Evolutionary conservation across 2,797 vertebrate genomes (phyloP).

Genomic region (Girardinus metallicus): DNA sequence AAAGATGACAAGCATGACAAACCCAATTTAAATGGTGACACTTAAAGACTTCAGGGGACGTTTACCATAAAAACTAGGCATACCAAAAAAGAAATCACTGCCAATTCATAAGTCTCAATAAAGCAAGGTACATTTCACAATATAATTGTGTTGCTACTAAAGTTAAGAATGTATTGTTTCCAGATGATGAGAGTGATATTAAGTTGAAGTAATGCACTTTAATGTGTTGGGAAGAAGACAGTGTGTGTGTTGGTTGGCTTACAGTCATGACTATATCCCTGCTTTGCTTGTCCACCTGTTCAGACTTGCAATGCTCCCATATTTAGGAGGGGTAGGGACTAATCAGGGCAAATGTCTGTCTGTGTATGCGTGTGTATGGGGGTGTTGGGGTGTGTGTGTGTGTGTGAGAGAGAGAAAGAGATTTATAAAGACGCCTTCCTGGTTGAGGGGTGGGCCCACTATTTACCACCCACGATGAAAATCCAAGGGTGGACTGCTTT

Average conservation of each 20-base stretch:
- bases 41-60: not conserved
- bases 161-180: not conserved
- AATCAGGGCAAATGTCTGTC: constrained; percentile 48
- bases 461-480: constrained; percentile 76
- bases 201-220: constrained; percentile 9
- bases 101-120: not conserved
- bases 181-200: not conserved
- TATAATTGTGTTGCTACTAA: not conserved
- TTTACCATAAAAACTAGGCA: not conserved
- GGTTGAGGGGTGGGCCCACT: constrained; percentile 40
- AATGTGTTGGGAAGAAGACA: constrained; percentile 4
- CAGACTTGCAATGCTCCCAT: constrained; percentile 70
- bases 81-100: too few relatives aligned
- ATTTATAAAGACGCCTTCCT: constrained; percentile 64
- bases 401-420: constrained; percentile 14
- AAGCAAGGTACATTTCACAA: not conserved
- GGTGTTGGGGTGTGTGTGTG: constrained; percentile 24
- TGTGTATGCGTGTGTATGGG: constrained; percentile 26
- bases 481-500: constrained; percentile 36
- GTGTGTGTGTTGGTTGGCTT: constrained; percentile 33
- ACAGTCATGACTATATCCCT: constrained; percentile 46
- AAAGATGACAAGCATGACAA: not conserved
- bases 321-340: constrained; percentile 46
- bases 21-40: not conserved
- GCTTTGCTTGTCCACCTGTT: constrained; percentile 66